Base-by-base conservation (phyloP, 2,888 invertebrate species). In the Halocaridina rubra region DNA sequence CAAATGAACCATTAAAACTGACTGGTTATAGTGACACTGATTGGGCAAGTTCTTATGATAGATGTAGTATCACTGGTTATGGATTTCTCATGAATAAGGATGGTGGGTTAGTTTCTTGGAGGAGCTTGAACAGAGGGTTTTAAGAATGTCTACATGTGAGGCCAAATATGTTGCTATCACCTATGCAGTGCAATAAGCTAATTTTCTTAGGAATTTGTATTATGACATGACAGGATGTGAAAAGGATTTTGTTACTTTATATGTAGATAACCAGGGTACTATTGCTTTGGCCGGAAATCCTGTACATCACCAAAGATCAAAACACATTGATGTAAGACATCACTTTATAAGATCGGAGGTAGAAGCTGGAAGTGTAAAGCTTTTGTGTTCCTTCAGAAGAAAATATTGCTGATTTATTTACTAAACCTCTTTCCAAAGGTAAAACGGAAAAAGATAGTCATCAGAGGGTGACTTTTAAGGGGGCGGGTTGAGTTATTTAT, bases 21-120 rank as follows among this genome's bases (percentile, higher is more conserved):
- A 7, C n/a, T 76, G 76, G 76, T 7, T 59, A 53, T 59, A 59
- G 57, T 30, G 76, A 76, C 30, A 59, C 72, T 32, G 72, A 46
- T 19, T 75, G 46, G 53, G 75, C 30, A 1, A 46, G 24, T 4
- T 39, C 75, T 32, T 16, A 29, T 22, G 75, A 30, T 46, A 32
- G 32, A 22, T 19, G 39, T 8, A 75, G 27, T 30, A 46, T 32
- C 29, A 24, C 33, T 64, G 64, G 64, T 22, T 64, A 64, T 27
- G 22, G 77, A 32, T 59, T 59, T 59, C 16, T 22, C 10, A n/a
- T 77, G 22, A 39, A 32, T 46, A 22, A 53, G n/a, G n/a, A n/a
- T n/a, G n/a, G n/a, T n/a, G n/a, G n/a, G n/a, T n/a, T n/a, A n/a
- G n/a, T n/a, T n/a, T n/a, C n/a, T n/a, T n/a, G 59, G 59, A 30